Conservation (phyloP, 2,797 vertebrate genomes). For the Streptopelia turtur region DNA sequence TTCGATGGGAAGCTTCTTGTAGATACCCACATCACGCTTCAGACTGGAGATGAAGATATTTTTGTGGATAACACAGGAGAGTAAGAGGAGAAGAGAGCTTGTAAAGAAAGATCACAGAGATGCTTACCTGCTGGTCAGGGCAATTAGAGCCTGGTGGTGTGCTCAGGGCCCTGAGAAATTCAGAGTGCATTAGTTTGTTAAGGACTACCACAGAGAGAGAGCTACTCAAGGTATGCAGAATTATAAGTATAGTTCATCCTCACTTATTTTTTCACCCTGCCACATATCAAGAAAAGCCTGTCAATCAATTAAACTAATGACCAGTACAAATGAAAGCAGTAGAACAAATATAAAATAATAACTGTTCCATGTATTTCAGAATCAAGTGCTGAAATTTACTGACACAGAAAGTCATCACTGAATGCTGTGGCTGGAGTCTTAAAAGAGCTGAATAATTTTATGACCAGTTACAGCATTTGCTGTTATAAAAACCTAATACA, state of each 20-base stretch:
- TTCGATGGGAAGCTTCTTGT: constrained; percentile 12
- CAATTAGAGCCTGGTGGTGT: neutral
- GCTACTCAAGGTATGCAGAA: neutral
- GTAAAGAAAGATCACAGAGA: neutral
- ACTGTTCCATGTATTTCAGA: neutral
- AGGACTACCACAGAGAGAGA: neutral
- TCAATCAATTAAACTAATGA: neutral
- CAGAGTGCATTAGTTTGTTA: neutral
- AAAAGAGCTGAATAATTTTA: neutral
- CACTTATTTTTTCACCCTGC: neutral
- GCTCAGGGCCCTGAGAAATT: neutral
- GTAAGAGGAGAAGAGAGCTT: neutral
- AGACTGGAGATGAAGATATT: constrained; percentile 48
- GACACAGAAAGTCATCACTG: neutral
- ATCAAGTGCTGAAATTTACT: neutral
- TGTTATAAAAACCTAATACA: neutral
- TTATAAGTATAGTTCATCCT: neutral
- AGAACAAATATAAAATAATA: neutral
- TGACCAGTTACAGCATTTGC: neutral
- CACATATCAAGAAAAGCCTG: neutral
- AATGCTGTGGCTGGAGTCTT: neutral
- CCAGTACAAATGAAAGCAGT: neutral
- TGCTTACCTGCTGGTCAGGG: neutral
- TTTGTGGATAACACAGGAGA: constrained; percentile 23
- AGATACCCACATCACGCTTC: constrained; percentile 38